Percentiles rank a stretch among this genome's conserved stretches.
These are phyloP conservation scores for Caenorhabditis tropicalis DNA, from an alignment of 1,140 invertebrate species.

Conservation along the genomic window DNA sequence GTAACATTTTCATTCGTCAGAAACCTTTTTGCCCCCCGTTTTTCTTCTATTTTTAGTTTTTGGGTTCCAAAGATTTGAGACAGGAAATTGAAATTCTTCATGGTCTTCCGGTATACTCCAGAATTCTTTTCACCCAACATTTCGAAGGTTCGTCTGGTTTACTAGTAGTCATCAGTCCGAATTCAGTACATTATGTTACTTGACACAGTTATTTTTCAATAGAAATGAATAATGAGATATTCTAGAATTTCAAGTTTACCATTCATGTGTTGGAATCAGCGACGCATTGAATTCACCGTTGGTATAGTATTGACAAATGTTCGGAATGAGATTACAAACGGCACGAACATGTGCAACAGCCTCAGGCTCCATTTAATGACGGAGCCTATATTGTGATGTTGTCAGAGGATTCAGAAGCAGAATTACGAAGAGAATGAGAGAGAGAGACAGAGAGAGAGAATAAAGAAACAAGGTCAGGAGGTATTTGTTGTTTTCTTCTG, in stretches of 20 bases:
- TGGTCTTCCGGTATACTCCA: background rate
- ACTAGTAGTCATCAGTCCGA: too few species aligned
- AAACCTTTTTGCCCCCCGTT: background rate
- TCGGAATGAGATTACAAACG: background rate
- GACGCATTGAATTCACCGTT: background rate
- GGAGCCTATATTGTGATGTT: background rate
- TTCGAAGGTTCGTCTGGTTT: too few species aligned
- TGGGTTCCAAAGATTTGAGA: background rate
- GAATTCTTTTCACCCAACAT: background rate
- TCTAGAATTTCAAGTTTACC: background rate
- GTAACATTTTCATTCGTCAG: background rate
- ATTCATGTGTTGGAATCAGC: background rate
- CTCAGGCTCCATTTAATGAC: background rate
- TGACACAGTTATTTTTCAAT: too few species aligned
- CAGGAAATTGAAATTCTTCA: constrained; percentile 7
- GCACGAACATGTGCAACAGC: background rate
- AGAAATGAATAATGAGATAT: background rate
- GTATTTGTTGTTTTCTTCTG: background rate
- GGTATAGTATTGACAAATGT: background rate
- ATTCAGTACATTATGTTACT: too few species aligned
- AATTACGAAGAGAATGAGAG: background rate
- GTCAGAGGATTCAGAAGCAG: background rate
- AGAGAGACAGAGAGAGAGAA: background rate
- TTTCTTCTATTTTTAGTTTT: background rate
- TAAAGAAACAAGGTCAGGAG: constrained; percentile 17